Evolutionary conservation across 2,797 vertebrate genomes (phyloP).

Genomic region (Tadarida brasiliensis): DNA sequence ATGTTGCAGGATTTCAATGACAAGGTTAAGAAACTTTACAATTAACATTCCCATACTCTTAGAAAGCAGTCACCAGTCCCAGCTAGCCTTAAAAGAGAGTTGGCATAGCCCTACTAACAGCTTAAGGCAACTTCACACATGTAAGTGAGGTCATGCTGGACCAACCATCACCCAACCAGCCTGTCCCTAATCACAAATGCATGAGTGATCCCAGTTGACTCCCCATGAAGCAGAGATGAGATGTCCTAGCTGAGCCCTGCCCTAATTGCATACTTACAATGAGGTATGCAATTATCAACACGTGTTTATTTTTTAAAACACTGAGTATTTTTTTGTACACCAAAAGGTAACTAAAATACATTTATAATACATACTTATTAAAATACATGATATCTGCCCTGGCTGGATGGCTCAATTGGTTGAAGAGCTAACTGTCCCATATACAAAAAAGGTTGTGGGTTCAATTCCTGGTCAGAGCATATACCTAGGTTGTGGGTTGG

Average conservation of each 20-base stretch:
- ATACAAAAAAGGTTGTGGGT: too few species aligned
- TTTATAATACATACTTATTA: background rate
- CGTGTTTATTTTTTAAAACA: background rate
- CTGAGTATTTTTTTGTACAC: background rate
- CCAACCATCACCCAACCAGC: background rate
- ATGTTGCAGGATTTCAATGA: slow-evolving; percentile 13
- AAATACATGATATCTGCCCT: background rate
- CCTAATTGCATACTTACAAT: background rate
- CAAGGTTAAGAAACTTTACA: background rate
- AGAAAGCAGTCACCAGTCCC: background rate
- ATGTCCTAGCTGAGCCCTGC: background rate
- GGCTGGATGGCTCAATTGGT: too few species aligned
- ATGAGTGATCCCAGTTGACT: background rate
- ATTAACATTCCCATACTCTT: background rate
- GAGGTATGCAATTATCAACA: background rate
- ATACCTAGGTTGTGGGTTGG: too few species aligned
- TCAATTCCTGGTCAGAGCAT: too few species aligned
- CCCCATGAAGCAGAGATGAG: background rate
- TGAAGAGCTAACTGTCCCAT: too few species aligned
- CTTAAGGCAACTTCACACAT: background rate
- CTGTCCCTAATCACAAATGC: background rate
- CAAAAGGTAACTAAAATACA: background rate
- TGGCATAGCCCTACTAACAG: background rate
- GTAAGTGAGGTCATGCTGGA: background rate
- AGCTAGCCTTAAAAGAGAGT: background rate